These are phyloP conservation scores for Sinohyriopsis cumingii DNA, from an alignment of 2,888 invertebrate species.

Conservation along the genomic window DNA sequence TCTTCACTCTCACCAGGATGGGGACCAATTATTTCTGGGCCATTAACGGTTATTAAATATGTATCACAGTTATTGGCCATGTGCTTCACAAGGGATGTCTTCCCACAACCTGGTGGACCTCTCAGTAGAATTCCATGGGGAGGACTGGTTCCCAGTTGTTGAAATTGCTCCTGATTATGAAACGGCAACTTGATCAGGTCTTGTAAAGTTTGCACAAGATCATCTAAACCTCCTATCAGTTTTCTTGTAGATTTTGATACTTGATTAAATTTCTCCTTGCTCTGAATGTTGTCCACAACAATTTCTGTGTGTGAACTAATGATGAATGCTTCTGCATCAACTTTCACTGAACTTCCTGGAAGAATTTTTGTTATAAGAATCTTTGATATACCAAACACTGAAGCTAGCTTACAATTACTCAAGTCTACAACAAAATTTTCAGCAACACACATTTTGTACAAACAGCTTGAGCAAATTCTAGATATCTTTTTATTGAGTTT, in stretches of 20 bases:
- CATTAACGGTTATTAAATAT: constrained; percentile 73
- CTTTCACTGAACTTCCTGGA: background rate
- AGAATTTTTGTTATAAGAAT: constrained; percentile 34
- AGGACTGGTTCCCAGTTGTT: constrained; percentile 27
- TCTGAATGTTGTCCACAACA: constrained; percentile 40
- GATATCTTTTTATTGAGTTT: constrained; percentile 13
- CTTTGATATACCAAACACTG: constrained; percentile 47
- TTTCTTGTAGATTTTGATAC: constrained; percentile 5
- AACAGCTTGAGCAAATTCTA: constrained; percentile 36
- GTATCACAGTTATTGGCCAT: constrained; percentile 72
- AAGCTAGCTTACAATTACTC: constrained; percentile 36
- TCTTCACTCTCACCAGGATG: constrained; percentile 76
- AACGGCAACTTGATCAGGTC: constrained; percentile 50
- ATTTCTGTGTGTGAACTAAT: constrained; percentile 41
- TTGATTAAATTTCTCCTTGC: constrained; percentile 51
- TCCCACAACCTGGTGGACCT: constrained; percentile 68
- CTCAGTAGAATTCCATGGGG: constrained; percentile 57
- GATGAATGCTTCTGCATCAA: constrained; percentile 21
- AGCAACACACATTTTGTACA: constrained; percentile 40
- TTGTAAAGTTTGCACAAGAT: constrained; percentile 38
- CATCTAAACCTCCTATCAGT: constrained; percentile 52
- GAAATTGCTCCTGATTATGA: constrained; percentile 16
- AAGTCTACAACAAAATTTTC: constrained; percentile 38
- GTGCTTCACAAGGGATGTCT: constrained; percentile 81
- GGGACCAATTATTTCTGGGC: constrained; percentile 73